Evolutionary conservation across 2,888 invertebrate genomes (phyloP), one percentile per base, ranked within the genome.

Genomic region (Euplexia lucipara): DNA sequence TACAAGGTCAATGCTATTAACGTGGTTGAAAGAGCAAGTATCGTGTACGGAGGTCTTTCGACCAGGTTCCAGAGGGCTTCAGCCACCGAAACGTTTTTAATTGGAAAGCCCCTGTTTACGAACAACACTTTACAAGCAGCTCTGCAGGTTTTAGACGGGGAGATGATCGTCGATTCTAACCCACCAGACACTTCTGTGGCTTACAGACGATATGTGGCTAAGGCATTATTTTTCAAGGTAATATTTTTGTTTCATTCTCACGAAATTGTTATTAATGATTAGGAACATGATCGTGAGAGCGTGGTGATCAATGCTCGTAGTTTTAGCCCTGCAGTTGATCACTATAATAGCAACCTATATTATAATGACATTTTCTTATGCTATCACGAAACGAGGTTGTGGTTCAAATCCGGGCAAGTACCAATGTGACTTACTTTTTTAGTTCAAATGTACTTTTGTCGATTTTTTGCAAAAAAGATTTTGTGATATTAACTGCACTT

Each of bases 211-310:
- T 92, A 92, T 32, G 88, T 97, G 12, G 96, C 97, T 0, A 84
- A 96, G 30, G 90, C 95, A 39, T 88, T 97, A 6, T 96, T 97
- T 75, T 97, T 97, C 85, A 97, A 97, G 95, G 97, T 96, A 83
- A 75, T 57, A 8, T 22, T 12, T 34, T 16, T 30, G n/a, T 47
- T 47, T 39, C 6, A 7, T 10, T 68, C 35, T 16, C 30, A 16
- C 30, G 12, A n/a, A 22, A 0, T 48, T 18, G 10, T 30, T 64
- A 32, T 18, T 20, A 7, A n/a, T n/a, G n/a, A n/a, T n/a, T n/a
- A n/a, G n/a, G n/a, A n/a, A n/a, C n/a, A n/a, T n/a, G n/a, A n/a
- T n/a, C n/a, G n/a, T n/a, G n/a, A n/a, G n/a, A n/a, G n/a, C n/a
- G n/a, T n/a, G n/a, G n/a, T n/a, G n/a, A n/a, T n/a, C n/a, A n/a